Conservation (phyloP, 2,113 vertebrate species). For the Steatornis caripensis region DNA sequence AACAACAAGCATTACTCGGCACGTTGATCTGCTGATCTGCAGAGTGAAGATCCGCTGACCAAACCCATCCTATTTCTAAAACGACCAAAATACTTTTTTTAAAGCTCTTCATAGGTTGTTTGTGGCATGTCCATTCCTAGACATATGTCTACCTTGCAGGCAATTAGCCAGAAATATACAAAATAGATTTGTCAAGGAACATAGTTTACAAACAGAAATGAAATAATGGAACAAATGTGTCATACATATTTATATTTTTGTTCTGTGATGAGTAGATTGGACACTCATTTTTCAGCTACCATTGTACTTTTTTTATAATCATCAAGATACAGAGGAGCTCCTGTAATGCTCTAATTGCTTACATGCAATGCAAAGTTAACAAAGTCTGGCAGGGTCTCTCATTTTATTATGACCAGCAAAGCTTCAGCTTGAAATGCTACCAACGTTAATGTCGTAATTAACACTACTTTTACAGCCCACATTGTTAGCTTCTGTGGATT, state of each 20-base stretch:
- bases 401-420: neutral
- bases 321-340: neutral
- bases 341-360: neutral
- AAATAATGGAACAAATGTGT: conserved; percentile 24
- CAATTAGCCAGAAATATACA: conserved; percentile 56
- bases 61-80: conserved; percentile 16
- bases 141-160: conserved; percentile 44
- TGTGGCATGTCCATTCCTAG: conserved; percentile 26
- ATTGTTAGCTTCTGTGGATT: neutral
- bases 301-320: neutral
- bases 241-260: neutral
- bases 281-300: neutral
- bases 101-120: conserved; percentile 7
- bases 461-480: neutral
- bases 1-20: neutral
- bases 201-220: conserved; percentile 26
- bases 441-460: neutral
- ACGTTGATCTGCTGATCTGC: neutral
- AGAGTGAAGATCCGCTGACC: neutral
- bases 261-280: neutral
- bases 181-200: conserved; percentile 12
- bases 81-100: neutral
- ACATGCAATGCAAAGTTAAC: neutral
- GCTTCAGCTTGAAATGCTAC: neutral
- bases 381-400: neutral